A percentile compares a stretch with the other conserved stretches of the same genome.
phyloP scores from a whole-genome alignment of 1,140 invertebrate genomes.

The Pectinophora gossypiella region DNA sequence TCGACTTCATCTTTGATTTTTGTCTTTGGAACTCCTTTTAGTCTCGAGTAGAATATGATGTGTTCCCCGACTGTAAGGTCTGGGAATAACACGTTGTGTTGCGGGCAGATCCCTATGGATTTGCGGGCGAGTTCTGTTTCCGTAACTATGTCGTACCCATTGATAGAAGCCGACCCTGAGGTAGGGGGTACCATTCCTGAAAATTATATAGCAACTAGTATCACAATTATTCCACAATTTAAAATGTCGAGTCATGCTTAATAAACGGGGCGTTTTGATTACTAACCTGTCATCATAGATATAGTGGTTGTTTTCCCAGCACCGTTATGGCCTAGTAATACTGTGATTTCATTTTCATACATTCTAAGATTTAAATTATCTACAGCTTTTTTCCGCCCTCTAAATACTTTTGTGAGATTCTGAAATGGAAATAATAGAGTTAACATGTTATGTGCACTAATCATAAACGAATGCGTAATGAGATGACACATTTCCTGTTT shows the following conservation, averaged over 20 bases:
- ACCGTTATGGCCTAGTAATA: conserved; percentile 87
- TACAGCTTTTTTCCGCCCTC: conserved; percentile 77
- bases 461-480: too few relatives aligned
- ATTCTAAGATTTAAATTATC: conserved; percentile 84
- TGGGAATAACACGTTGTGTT: conserved; percentile 96
- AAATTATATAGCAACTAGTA: too few relatives aligned
- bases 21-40: conserved; percentile 81
- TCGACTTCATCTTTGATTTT: conserved; percentile 75
- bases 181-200: conserved; percentile 83
- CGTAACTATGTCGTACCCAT: conserved; percentile 80
- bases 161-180: conserved; percentile 79
- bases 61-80: conserved; percentile 94
- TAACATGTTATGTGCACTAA: too few relatives aligned
- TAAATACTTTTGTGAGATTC: conserved; percentile 74
- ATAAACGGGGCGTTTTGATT: too few relatives aligned
- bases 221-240: too few relatives aligned
- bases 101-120: conserved; percentile 92
- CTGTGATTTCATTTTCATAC: conserved; percentile 80
- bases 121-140: conserved; percentile 78
- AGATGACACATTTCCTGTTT: too few relatives aligned
- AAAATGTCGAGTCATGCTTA: too few relatives aligned
- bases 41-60: conserved; percentile 89
- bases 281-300: conserved; percentile 86
- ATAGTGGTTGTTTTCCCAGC: conserved; percentile 86
- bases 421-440: too few relatives aligned